Evolutionary conservation across 2,797 vertebrate genomes (phyloP).

Genomic region (Acipenser oxyrinchus): DNA sequence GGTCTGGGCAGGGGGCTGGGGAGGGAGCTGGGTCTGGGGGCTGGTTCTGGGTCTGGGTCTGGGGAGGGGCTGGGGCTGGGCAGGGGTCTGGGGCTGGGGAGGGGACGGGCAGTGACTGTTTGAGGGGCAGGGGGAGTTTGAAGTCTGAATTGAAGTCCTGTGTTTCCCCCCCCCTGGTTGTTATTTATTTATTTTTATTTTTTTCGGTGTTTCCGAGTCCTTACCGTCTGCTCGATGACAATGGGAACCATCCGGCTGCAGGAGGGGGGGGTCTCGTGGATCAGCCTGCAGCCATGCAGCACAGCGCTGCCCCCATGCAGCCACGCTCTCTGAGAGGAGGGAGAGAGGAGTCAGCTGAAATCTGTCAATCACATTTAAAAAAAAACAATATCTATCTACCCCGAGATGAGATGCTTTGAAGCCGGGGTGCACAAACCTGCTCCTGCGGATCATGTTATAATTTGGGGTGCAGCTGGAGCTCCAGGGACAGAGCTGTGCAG

Average conservation of each 20-base stretch:
- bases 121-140: background rate
- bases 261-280: slow-evolving; percentile 58
- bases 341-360: background rate
- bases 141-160: background rate
- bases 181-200: no score
- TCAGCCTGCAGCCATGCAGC: slow-evolving; percentile 39
- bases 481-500: no score
- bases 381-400: background rate
- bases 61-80: no score
- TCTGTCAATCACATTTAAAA: background rate
- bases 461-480: no score
- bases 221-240: slow-evolving; percentile 86
- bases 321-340: slow-evolving; percentile 43
- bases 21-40: no score
- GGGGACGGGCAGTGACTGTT: no score
- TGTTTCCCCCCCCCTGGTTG: no score
- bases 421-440: no score
- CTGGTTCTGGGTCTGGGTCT: no score
- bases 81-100: no score
- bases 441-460: no score
- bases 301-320: slow-evolving; percentile 34
- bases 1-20: no score
- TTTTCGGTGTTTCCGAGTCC: slow-evolving; percentile 2
- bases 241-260: slow-evolving; percentile 77
- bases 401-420: background rate